Evolutionary conservation across 2,113 vertebrate species (phyloP).

Genomic region (Gymnocephalus cernua): DNA sequence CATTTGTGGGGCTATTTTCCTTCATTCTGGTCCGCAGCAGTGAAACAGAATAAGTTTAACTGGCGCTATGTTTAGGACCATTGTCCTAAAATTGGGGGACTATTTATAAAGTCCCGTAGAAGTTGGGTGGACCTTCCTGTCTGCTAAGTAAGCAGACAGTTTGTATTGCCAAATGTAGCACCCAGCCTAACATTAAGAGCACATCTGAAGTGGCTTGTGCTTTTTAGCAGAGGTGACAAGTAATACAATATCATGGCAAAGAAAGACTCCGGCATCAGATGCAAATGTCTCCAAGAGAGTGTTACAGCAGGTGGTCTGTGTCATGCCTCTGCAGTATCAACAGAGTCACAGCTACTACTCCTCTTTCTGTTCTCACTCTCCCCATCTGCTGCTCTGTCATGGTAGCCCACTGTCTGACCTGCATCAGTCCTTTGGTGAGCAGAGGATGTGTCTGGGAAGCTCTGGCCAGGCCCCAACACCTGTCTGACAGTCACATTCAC

Average conservation of each 20-base stretch:
- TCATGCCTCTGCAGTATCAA: conserved; percentile 28
- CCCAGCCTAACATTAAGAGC: background rate
- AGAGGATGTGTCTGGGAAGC: conserved; percentile 80
- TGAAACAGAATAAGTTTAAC: too few relatives aligned
- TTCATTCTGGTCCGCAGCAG: too few relatives aligned
- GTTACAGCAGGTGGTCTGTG: background rate
- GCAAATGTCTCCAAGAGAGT: background rate
- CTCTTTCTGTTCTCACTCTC: conserved; percentile 73
- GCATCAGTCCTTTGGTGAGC: background rate
- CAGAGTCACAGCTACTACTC: conserved; percentile 46
- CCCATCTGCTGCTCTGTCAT: conserved; percentile 20
- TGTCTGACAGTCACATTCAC: conserved; percentile 95
- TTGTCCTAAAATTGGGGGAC: too few relatives aligned
- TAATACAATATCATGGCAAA: background rate
- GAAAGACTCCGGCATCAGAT: background rate
- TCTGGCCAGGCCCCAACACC: conserved; percentile 88
- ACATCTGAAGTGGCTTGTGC: background rate
- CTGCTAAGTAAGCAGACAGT: background rate
- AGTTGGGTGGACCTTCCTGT: background rate
- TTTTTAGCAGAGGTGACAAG: background rate
- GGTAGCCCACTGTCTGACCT: conserved; percentile 27
- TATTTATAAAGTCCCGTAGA: background rate
- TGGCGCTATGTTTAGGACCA: too few relatives aligned
- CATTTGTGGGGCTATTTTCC: too few relatives aligned
- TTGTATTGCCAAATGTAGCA: background rate